Evolutionary conservation across 2,888 invertebrate species (phyloP), one percentile per base, ranked within the genome.

Genomic region (Psococerastis gibbosa): DNA sequence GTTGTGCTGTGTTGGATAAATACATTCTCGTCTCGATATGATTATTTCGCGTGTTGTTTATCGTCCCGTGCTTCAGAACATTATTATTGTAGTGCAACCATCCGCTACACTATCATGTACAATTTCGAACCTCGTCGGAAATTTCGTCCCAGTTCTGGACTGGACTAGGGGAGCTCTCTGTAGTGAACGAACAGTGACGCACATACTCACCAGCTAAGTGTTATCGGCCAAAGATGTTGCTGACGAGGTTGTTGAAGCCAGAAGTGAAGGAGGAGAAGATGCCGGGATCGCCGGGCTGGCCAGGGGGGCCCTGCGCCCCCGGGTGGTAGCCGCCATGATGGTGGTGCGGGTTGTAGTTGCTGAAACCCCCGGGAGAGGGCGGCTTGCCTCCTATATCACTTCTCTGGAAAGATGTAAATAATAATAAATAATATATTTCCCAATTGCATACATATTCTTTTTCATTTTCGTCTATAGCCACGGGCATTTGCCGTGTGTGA

Each of bases 221-320:
- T 20, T 38, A 38, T 60, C 67, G 79, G 56, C 80, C 80, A 54
- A 84, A 82, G 55, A 82, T 71, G 57, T 78, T 83, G 48, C 71
- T 77, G 50, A 84, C 78, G 52, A 85, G 65, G 56, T 70, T 82
- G 56, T 77, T 82, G 54, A 85, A 73, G 15, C 84, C 78, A 56
- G 69, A 81, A 53, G 76, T 75, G 53, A 85, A 70, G 32, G 81
- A 78, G 16, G 82, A 73, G 55, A 85, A 71, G 52, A 84, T 71
- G 23, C 81, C 78, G 47, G 63, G 60, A 49, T 68, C 65, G 42
- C 55, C 61, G 42, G 57, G 55, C 32, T 62, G 57, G 46, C 63
- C 61, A 3, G 43, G 32, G 4, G 43, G 43, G 22, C 33, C 50
- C 38, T 52, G 52, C 5, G 16, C n/a, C 6, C 17, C 17, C 6